These are phyloP conservation scores for Lathamus discolor DNA, from an alignment of 2,113 vertebrate genomes.

Conservation along the genomic window DNA sequence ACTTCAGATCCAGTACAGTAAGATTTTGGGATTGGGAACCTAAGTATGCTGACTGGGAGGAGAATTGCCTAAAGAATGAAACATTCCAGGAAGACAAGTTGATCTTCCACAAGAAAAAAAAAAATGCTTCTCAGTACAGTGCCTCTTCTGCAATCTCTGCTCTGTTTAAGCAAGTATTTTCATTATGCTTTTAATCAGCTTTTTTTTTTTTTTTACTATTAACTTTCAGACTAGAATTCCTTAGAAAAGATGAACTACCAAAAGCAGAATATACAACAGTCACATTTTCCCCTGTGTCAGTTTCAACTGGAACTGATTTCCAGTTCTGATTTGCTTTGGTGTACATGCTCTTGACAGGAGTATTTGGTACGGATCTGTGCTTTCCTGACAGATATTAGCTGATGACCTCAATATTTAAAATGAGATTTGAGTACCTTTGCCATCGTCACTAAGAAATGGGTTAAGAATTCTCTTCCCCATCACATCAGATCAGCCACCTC, in stretches of 20 bases:
- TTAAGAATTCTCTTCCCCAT: slow-evolving; percentile 7
- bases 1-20: not conserved
- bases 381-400: not conserved
- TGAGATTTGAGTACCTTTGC: not conserved
- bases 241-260: not conserved
- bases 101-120: not conserved
- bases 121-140: not conserved
- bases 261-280: not conserved
- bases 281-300: not conserved
- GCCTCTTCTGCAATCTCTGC: not conserved
- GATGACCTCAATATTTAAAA: slow-evolving; percentile 29
- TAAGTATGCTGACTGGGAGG: not conserved
- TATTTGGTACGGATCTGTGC: slow-evolving; percentile 1
- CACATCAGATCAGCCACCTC: not conserved
- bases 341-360: not conserved
- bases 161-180: not conserved
- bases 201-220: not conserved
- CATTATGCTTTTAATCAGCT: not conserved
- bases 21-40: not conserved
- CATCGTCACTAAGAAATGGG: not conserved
- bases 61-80: not conserved
- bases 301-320: not conserved
- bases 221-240: not conserved
- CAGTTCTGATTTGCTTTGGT: not conserved
- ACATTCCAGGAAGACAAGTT: not conserved